Percentiles rank a stretch among this genome's conserved stretches.
phyloP scores from a whole-genome alignment of 2,888 invertebrate genomes.

The Charanyca ferruginea region DNA sequence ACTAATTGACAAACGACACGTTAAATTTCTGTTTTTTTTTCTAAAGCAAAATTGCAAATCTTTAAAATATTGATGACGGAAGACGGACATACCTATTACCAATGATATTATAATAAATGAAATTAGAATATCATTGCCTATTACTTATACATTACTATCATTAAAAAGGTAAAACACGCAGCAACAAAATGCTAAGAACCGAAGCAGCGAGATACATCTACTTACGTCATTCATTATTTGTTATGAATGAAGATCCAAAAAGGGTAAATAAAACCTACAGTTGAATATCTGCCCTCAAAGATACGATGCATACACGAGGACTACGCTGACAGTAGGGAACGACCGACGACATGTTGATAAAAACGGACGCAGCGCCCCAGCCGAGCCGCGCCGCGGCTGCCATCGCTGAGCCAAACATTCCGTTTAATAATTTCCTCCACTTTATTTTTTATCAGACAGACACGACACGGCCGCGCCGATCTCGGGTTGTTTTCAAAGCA shows the following conservation, averaged over 20 bases:
- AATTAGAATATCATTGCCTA: no score
- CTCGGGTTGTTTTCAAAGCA: slow-evolving; percentile 68
- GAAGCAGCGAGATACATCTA: slow-evolving; percentile 8
- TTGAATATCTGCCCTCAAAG: slow-evolving; percentile 42
- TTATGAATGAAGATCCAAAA: slow-evolving; percentile 58
- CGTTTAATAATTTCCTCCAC: slow-evolving; percentile 76
- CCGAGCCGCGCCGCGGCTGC: slow-evolving; percentile 30
- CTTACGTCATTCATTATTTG: slow-evolving; percentile 62
- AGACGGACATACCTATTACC: not conserved
- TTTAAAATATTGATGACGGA: not conserved
- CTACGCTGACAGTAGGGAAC: slow-evolving; percentile 43
- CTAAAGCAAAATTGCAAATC: not conserved
- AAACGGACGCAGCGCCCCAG: slow-evolving; percentile 70
- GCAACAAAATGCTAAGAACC: slow-evolving; percentile 10
- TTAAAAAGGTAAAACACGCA: slow-evolving; percentile 11
- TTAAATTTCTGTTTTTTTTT: slow-evolving; percentile 1
- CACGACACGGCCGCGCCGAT: slow-evolving; percentile 68
- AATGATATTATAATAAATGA: no score
- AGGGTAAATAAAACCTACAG: slow-evolving; percentile 57
- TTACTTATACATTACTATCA: not conserved
- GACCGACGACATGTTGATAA: slow-evolving; percentile 69
- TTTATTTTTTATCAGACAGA: slow-evolving; percentile 77
- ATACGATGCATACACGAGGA: slow-evolving; percentile 35
- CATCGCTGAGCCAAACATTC: slow-evolving; percentile 76
- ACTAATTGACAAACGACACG: not conserved